These are phyloP conservation scores for Oligia latruncula DNA, from an alignment of 2,888 invertebrate genomes.

Conservation along the genomic window DNA sequence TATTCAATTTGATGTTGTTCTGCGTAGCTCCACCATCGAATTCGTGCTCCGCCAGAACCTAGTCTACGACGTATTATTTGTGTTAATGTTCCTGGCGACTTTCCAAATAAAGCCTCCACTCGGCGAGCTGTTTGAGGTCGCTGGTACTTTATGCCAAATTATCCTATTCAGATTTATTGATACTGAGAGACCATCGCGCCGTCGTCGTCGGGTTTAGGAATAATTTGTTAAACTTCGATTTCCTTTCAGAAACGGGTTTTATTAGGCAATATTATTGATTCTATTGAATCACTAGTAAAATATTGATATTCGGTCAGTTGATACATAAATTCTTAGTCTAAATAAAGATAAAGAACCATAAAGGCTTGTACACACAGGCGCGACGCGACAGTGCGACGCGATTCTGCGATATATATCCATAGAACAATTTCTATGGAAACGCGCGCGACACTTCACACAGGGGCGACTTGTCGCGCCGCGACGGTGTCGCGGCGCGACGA, in stretches of 20 bases:
- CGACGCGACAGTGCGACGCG: no score
- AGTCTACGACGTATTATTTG: conserved; percentile 74
- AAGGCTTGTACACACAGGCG: no score
- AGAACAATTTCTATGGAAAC: no score
- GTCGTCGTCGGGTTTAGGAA: conserved; percentile 46
- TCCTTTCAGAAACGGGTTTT: conserved; percentile 21
- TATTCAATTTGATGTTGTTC: conserved; percentile 48
- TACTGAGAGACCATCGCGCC: conserved; percentile 57
- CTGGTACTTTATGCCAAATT: conserved; percentile 78
- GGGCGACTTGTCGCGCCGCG: no score
- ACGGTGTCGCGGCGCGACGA: no score
- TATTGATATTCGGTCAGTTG: conserved; percentile 7
- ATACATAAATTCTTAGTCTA: neutral
- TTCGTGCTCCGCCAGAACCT: conserved; percentile 46
- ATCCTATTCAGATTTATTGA: conserved; percentile 76
- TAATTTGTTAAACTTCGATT: conserved; percentile 43
- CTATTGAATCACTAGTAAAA: conserved; percentile 1
- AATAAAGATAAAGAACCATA: neutral
- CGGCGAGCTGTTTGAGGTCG: conserved; percentile 74
- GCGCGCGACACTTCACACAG: no score
- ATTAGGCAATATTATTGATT: conserved; percentile 27
- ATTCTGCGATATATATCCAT: no score
- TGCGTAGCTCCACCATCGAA: conserved; percentile 40
- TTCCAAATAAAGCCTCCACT: conserved; percentile 81
- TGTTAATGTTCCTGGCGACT: conserved; percentile 82